These are phyloP conservation scores for Listronotus oregonensis DNA, from an alignment of 1,140 invertebrate genomes.

Conservation along the genomic window DNA sequence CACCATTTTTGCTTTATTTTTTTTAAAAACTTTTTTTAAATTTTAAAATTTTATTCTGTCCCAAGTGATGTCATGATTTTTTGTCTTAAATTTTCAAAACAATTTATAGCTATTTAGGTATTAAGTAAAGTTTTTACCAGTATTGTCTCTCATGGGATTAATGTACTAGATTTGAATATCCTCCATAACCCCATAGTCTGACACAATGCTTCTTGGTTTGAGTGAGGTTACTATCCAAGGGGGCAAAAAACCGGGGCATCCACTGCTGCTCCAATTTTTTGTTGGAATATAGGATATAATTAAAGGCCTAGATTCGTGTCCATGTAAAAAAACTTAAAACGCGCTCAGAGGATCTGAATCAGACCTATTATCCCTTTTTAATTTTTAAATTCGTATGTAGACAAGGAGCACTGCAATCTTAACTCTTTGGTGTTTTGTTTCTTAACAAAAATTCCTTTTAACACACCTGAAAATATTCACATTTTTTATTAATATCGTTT, in stretches of 20 bases:
- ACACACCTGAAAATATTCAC: conserved; percentile 43
- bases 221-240: conserved; percentile 53
- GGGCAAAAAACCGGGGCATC: conserved; percentile 59
- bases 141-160: conserved; percentile 58
- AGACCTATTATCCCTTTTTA: conserved; percentile 36
- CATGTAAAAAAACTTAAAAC: conserved; percentile 55
- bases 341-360: conserved; percentile 43
- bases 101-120: too few relatives aligned
- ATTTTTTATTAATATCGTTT: too few relatives aligned
- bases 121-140: conserved; percentile 35
- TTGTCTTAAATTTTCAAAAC: too few relatives aligned
- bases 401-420: conserved; percentile 57
- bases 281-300: conserved; percentile 57
- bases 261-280: conserved; percentile 53
- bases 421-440: conserved; percentile 59
- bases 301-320: conserved; percentile 58
- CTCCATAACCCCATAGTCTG: conserved; percentile 60
- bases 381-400: conserved; percentile 45
- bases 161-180: conserved; percentile 56
- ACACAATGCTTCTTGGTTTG: conserved; percentile 49
- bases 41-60: too few relatives aligned
- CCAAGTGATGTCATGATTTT: too few relatives aligned
- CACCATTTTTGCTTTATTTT: too few relatives aligned
- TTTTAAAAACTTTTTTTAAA: too few relatives aligned
- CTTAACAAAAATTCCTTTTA: conserved; percentile 59